A percentile compares a stretch with the other conserved stretches of the same genome.
Conservation (phyloP, 2,797 vertebrate genomes). For the Crocodylus rhombifer region DNA sequence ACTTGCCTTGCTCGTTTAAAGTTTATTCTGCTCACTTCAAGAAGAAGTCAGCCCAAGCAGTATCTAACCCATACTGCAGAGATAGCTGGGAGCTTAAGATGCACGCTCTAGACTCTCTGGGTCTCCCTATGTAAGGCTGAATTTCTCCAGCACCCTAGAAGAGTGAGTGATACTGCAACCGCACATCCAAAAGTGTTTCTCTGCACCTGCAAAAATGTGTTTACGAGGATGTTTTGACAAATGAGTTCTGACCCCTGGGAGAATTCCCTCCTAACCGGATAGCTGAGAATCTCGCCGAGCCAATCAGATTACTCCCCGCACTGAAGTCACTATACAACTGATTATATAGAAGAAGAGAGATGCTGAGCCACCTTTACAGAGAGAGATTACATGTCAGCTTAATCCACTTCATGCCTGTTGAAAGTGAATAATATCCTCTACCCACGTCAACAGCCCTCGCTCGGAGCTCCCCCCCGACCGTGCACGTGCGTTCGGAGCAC, state of each 20-base stretch:
- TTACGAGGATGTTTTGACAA: not conserved
- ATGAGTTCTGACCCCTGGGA: not conserved
- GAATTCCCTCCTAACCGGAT: not conserved
- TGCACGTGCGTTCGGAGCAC: constrained; percentile 11
- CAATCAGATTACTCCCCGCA: not conserved
- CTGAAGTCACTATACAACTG: not conserved
- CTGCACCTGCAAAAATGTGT: not conserved
- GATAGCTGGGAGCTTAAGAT: accelerated
- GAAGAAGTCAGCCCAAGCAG: accelerated
- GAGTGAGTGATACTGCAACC: not conserved
- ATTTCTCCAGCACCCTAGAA: not conserved
- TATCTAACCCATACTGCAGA: accelerated
- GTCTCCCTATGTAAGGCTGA: not conserved
- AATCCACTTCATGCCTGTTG: not conserved
- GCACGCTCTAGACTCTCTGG: not conserved
- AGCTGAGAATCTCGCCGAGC: not conserved
- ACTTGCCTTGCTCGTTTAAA: no score
- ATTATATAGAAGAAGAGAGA: not conserved
- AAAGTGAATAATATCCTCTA: not conserved
- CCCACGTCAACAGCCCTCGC: not conserved
- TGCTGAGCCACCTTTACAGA: not conserved
- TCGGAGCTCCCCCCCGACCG: constrained; percentile 13
- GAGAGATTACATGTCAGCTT: not conserved
- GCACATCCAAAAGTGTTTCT: not conserved
- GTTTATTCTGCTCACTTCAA: not conserved